Conservation (phyloP, 2,113 vertebrate genomes). For the Loxodonta africana region DNA sequence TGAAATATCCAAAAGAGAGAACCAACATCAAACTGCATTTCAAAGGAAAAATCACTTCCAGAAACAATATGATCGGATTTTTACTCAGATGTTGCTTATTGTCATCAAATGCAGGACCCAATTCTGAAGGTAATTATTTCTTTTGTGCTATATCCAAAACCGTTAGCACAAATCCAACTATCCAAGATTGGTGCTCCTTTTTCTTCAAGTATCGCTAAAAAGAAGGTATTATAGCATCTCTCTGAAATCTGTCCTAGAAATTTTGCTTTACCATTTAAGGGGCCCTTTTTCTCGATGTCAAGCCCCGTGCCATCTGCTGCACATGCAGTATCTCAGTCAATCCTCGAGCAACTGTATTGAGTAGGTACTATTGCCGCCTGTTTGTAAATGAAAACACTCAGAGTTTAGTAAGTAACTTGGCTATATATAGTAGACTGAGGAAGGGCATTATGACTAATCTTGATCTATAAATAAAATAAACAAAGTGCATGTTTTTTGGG, state of each 20-base stretch:
- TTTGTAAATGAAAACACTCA: neutral
- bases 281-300: neutral
- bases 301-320: neutral
- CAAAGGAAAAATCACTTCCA: neutral
- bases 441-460: neutral
- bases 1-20: constrained; percentile 84
- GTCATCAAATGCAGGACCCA: neutral
- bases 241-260: neutral
- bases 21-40: neutral
- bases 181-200: neutral
- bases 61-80: neutral
- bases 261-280: neutral
- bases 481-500: neutral
- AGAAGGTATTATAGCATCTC: neutral
- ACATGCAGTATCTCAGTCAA: neutral
- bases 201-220: neutral
- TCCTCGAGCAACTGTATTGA: neutral
- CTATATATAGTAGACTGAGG: neutral
- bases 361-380: too few species aligned
- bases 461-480: neutral
- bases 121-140: neutral
- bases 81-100: neutral
- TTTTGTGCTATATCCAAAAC: neutral
- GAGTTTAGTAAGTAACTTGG: neutral
- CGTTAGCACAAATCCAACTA: neutral